Percentiles rank a stretch among this genome's conserved stretches.
Evolutionary conservation across 2,888 invertebrate species (phyloP).

Genomic region (Athalia rosae): DNA sequence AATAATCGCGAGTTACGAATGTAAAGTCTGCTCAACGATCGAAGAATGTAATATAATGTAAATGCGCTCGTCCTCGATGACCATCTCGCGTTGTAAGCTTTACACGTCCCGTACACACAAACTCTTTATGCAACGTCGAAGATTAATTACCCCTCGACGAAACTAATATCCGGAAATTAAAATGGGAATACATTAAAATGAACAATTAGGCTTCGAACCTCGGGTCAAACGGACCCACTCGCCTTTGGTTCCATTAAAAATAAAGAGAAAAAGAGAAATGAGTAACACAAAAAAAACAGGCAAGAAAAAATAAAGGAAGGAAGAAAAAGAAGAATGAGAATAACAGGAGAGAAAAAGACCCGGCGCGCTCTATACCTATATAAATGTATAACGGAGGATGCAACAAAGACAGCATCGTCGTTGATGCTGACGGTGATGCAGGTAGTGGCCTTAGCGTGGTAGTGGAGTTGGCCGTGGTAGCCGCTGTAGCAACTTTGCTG

Average conservation of each 20-base stretch:
- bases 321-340: not conserved
- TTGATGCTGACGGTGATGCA: constrained; percentile 17
- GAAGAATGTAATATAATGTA: not conserved
- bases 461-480: constrained; percentile 11
- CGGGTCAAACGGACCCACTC: constrained; percentile 34
- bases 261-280: not conserved
- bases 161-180: constrained; percentile 43
- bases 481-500: not conserved
- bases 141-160: constrained; percentile 28
- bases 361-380: not conserved
- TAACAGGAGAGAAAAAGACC: constrained; percentile 10
- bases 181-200: constrained; percentile 39
- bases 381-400: constrained; percentile 21
- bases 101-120: not conserved
- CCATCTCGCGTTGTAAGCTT: not conserved
- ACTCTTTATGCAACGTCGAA: constrained; percentile 23
- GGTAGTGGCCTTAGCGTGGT: constrained; percentile 31
- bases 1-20: not conserved
- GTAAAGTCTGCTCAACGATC: constrained; percentile 6
- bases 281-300: not conserved
- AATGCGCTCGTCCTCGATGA: not conserved
- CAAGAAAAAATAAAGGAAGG: not conserved
- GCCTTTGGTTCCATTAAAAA: constrained; percentile 10
- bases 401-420: constrained; percentile 35
- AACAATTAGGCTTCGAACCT: constrained; percentile 40